These are phyloP conservation scores for Lamprotornis superbus DNA, from an alignment of 2,113 vertebrate genomes.

Conservation along the genomic window DNA sequence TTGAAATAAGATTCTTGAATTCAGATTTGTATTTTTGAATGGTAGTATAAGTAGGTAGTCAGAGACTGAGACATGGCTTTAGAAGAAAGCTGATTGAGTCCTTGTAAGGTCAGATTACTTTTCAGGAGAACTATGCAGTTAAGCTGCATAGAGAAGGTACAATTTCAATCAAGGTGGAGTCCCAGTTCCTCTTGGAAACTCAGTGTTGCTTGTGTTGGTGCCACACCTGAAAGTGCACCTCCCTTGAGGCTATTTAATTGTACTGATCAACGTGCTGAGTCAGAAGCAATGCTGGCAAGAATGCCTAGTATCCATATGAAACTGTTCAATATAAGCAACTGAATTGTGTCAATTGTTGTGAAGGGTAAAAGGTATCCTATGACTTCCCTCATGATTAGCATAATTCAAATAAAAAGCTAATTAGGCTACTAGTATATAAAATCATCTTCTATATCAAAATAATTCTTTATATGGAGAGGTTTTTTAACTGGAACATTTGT, in stretches of 20 bases:
- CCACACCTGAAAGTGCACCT: not conserved
- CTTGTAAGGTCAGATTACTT: not conserved
- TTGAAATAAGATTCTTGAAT: not conserved
- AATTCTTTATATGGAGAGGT: fast-evolving
- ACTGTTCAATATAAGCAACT: not conserved
- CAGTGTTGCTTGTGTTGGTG: not conserved
- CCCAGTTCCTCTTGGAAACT: not conserved
- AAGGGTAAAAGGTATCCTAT: not conserved
- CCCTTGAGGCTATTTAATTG: not conserved
- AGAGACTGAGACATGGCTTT: not conserved
- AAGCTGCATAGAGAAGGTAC: not conserved
- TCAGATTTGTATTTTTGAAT: not conserved
- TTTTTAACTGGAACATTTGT: not conserved
- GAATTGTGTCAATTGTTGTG: not conserved
- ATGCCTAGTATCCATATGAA: fast-evolving
- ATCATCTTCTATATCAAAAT: fast-evolving
- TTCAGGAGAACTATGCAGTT: not conserved
- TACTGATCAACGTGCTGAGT: not conserved
- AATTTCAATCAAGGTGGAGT: not conserved
- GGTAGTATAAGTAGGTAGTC: not conserved
- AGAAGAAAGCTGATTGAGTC: not conserved
- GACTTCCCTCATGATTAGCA: not conserved
- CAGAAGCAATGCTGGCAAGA: not conserved
- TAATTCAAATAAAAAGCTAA: not conserved
- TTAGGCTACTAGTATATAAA: not conserved